Base-by-base conservation (phyloP, 2,797 vertebrate genomes). In the Galaxias olidus region DNA sequence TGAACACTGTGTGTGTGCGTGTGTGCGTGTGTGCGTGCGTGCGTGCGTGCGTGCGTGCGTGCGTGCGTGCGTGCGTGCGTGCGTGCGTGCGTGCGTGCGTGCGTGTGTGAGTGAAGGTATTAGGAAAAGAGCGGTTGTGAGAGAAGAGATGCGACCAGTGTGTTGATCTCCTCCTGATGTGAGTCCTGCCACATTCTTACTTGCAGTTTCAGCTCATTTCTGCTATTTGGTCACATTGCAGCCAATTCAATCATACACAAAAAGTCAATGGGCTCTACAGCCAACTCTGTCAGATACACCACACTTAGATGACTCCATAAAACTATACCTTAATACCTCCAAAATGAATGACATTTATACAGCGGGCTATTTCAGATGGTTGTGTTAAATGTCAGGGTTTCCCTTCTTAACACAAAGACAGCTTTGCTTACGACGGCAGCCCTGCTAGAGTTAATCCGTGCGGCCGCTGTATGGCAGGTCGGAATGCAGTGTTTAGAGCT, bases 361-460 rank as follows among this genome's bases (percentile, higher is more conserved):
- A 30, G 30, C 30, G 6, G 30, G 30, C 30, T 3, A 30, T 30
- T 3, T 30, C 30, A 30, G 15, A 40, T 13, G 59, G 12, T 14
- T 13, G 15, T 6, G 30, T 30, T 30, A 30, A 30, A 30, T 30
- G 30, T 30, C 30, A 30, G 30, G 3, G 6, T n/a, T 30, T 30
- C 30, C 30, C 30, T 30, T 30, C 6, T 30, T 2, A 30, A 30
- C 30, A 30, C 6, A 6, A 85, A 79, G n/a, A n/a, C n/a, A n/a
- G n/a, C n/a, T n/a, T n/a, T 61, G 80, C 72, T 81, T 78, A 2
- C 3, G 84, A 78, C 83, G 73, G 69, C 78, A 73, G 76, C 53
- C 71, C 41, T 17, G 74, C 79, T 68, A 59, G 71, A 82, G 75
- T 81, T 87, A 88, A 88, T 88, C 88, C 83, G 61, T 53, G 71